phyloP scores from a whole-genome alignment of 2,797 vertebrate genomes.

The Sebastes dallii region DNA sequence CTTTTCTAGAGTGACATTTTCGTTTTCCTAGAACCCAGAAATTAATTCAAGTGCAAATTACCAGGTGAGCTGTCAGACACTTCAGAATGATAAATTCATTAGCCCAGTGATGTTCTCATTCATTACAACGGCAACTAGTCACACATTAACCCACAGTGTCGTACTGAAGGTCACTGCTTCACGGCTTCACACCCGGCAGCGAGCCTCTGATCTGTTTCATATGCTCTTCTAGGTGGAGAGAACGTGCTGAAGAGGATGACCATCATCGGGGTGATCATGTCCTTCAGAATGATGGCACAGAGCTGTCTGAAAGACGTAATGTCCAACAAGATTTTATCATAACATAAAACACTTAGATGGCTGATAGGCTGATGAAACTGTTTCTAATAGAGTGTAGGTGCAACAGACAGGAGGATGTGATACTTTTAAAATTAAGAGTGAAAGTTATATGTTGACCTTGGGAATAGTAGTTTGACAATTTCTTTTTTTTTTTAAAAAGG shows the following conservation, averaged over 20 bases:
- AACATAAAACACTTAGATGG: neutral
- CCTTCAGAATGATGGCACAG: constrained; percentile 71
- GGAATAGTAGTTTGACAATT: neutral
- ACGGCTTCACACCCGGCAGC: neutral
- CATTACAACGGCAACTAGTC: neutral
- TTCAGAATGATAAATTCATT: neutral
- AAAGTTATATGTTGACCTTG: neutral
- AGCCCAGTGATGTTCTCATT: neutral
- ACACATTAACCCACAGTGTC: neutral
- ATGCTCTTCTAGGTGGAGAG: constrained; percentile 83
- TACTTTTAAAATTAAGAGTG: neutral
- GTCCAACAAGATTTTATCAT: neutral
- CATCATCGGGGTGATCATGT: constrained; percentile 75
- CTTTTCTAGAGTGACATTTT: neutral
- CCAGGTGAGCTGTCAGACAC: neutral
- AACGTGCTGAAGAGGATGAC: constrained; percentile 94
- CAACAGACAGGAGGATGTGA: neutral
- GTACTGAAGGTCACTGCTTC: neutral
- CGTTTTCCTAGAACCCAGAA: neutral
- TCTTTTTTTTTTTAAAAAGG: neutral
- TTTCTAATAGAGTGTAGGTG: neutral
- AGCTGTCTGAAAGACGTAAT: constrained; percentile 86
- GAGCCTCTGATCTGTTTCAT: neutral
- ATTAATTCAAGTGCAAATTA: constrained; percentile 4
- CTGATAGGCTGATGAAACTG: neutral